These are phyloP conservation scores for Bubo bubo DNA, from an alignment of 2,113 vertebrate species.

Conservation along the genomic window DNA sequence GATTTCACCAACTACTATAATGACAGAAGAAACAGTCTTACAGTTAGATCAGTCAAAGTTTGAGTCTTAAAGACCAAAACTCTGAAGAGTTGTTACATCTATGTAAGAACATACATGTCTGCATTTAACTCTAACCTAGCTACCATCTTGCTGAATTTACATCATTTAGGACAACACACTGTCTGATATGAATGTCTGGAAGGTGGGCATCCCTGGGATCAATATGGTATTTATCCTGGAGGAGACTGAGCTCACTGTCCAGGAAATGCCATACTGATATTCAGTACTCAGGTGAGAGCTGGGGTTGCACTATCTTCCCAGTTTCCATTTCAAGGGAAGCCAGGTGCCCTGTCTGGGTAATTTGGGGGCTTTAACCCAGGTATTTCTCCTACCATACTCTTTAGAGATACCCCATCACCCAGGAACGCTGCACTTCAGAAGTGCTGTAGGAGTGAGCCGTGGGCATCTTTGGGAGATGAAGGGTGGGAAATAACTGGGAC, in stretches of 20 bases:
- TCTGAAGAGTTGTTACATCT: background rate
- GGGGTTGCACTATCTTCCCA: background rate
- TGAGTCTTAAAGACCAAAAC: background rate
- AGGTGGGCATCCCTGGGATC: background rate
- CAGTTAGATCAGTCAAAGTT: background rate
- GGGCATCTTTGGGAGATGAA: background rate
- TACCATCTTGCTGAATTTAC: background rate
- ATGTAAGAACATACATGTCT: background rate
- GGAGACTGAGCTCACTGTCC: background rate
- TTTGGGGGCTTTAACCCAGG: background rate
- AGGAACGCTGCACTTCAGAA: background rate
- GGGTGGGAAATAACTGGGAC: background rate
- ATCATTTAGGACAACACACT: background rate
- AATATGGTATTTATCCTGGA: background rate
- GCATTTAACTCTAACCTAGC: background rate
- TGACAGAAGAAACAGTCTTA: background rate
- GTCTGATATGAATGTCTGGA: background rate
- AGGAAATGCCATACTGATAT: background rate
- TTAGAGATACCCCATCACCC: background rate
- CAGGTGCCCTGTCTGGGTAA: background rate
- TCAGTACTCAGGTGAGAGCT: background rate
- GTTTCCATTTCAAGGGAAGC: background rate
- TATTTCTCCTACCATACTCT: background rate
- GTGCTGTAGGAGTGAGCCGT: background rate
- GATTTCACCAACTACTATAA: background rate